Base-by-base conservation (phyloP, 2,113 vertebrate species). In the Dicentrarchus labrax region DNA sequence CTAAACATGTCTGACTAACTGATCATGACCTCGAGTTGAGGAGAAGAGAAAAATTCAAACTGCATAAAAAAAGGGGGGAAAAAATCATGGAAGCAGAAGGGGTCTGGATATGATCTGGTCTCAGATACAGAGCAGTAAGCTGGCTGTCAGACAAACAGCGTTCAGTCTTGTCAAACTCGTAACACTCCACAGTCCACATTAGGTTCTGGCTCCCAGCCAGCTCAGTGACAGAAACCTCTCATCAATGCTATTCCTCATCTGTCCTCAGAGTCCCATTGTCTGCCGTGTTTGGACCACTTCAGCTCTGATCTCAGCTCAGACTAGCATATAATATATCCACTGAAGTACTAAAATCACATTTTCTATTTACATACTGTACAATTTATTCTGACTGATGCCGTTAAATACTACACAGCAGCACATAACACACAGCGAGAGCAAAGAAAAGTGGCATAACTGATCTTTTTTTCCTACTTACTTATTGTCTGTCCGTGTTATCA, bases 201-300 rank as follows among this genome's bases (percentile, higher is more conserved):
- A 86, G 70, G 11, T 59, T 57, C 85, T 92, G 91, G 91, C 93
- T 87, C 24, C 3, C 51, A 50, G 91, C 90, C 89, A 89, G 72
- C 47, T 13, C 56, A 53, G 83, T 89, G 90, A 91, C 90, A 89
- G 70, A 89, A 87, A 89, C 71, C 86, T 88, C 78, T 92, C 86
- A 89, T 94, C 91, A 91, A 76, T 86, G 79, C 81, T 78, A 79
- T 87, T 89, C 83, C 69, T 90, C 86, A 88, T 86, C 77, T 84
- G 69, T 91, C 90, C 85, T 88, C 83, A n/a, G 84, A 91, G 88
- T 76, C 82, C 85, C 86, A 88, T 90, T 88, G 85, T 84, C 84
- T 88, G 78, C 80, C 65, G 30, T 61, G 80, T 85, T 85, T 72
- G 70, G 67, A 82, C 61, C 43, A 74, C 59, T 81, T 70, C 47